Evolutionary conservation across 2,888 invertebrate genomes (phyloP).

Genomic region (Meliscaeva auricollis): DNA sequence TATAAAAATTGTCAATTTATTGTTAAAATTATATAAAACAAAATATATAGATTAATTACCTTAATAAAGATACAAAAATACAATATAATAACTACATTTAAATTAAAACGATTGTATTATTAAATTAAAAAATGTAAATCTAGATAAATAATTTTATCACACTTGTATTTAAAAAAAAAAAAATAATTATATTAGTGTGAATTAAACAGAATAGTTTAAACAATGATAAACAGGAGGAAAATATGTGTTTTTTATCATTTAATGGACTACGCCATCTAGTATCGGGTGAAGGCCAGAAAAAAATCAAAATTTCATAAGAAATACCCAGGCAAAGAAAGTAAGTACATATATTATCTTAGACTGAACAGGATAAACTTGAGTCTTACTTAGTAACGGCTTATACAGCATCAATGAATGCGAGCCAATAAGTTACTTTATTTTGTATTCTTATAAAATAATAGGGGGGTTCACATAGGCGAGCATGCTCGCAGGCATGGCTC

Average conservation of each 20-base stretch:
- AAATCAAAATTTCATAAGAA: too few species aligned
- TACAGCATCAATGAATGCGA: too few species aligned
- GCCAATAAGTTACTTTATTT: too few species aligned
- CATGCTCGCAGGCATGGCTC: too few species aligned
- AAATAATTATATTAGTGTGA: conserved; percentile 41
- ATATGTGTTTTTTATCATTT: not conserved
- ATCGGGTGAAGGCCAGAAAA: too few species aligned
- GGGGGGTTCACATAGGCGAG: too few species aligned
- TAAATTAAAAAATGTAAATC: conserved; percentile 40
- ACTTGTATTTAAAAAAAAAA: conserved; percentile 17
- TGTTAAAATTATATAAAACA: conserved; percentile 62
- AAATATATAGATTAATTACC: conserved; percentile 30
- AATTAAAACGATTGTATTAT: conserved; percentile 43
- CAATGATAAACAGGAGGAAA: conserved; percentile 4
- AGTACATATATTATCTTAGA: too few species aligned
- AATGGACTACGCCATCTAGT: not conserved
- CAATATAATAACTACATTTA: conserved; percentile 1
- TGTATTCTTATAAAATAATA: too few species aligned
- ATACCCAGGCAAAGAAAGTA: too few species aligned
- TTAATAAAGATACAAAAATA: not conserved
- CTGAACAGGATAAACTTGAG: too few species aligned
- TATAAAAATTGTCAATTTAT: conserved; percentile 60
- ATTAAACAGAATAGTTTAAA: conserved; percentile 29
- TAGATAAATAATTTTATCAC: conserved; percentile 38
- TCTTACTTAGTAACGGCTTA: too few species aligned